phyloP scores from a whole-genome alignment of 2,888 invertebrate species.

The Ditula angustiorana region DNA sequence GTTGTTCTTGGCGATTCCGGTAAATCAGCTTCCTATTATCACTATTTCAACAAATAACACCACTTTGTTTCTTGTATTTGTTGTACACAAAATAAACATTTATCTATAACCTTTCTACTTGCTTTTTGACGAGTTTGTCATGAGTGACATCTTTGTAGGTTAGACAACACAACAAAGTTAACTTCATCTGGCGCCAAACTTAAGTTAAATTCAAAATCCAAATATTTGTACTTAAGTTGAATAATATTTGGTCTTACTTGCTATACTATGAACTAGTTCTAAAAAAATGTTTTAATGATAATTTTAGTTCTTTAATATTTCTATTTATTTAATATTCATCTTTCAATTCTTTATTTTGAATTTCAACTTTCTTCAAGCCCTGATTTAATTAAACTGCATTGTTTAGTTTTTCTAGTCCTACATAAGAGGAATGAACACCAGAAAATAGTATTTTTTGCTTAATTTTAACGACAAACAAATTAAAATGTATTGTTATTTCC shows the following conservation, averaged over 20 bases:
- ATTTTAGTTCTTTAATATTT: too few relatives aligned
- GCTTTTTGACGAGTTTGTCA: constrained; percentile 65
- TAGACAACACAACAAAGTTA: constrained; percentile 59
- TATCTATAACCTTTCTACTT: constrained; percentile 47
- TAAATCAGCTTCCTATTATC: constrained; percentile 63
- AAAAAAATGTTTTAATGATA: too few relatives aligned
- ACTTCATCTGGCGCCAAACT: constrained; percentile 53
- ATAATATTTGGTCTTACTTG: too few relatives aligned
- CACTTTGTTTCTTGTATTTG: constrained; percentile 20
- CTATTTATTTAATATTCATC: too few relatives aligned
- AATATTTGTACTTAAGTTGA: too few relatives aligned
- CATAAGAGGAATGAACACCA: not conserved
- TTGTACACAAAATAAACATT: constrained; percentile 36
- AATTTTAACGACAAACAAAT: not conserved
- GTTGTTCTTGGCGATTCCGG: constrained; percentile 97
- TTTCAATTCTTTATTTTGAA: too few relatives aligned
- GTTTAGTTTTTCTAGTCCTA: too few relatives aligned
- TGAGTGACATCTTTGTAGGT: constrained; percentile 68
- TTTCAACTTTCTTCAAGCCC: too few relatives aligned
- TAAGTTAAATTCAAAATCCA: constrained; percentile 15
- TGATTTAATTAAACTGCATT: too few relatives aligned
- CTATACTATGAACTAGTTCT: too few relatives aligned
- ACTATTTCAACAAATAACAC: constrained; percentile 44
- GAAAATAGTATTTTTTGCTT: not conserved
- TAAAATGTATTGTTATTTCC: too few relatives aligned